A percentile compares a stretch with the other conserved stretches of the same genome.
Conservation (phyloP, 1,140 invertebrate genomes). For the Trialeurodes vaporariorum region DNA sequence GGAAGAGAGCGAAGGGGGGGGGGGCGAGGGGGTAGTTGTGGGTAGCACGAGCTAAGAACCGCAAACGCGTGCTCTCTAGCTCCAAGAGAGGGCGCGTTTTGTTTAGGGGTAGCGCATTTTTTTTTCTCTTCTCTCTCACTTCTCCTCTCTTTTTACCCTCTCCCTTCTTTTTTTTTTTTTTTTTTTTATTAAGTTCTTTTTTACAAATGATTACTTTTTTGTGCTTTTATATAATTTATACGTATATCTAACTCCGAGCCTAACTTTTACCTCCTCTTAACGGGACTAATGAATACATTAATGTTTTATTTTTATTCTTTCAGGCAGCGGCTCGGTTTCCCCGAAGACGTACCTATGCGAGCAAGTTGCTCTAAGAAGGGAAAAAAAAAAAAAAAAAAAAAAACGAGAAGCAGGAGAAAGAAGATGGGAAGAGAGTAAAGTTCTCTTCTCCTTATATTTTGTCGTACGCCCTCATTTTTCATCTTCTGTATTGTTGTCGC, state of each 20-base stretch:
- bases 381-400: too few species aligned
- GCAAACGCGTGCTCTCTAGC: not conserved
- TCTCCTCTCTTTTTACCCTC: not conserved
- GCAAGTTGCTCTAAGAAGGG: too few species aligned
- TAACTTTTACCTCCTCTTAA: not conserved
- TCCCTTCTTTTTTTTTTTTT: not conserved
- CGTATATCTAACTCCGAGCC: not conserved
- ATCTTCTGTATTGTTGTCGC: too few species aligned
- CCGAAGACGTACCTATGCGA: too few species aligned
- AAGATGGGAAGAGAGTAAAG: too few species aligned
- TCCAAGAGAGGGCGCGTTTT: not conserved
- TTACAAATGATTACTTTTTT: not conserved
- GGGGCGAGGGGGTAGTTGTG: not conserved
- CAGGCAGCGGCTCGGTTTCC: not conserved
- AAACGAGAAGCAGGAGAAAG: too few species aligned
- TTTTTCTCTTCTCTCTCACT: not conserved
- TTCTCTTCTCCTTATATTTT: too few species aligned
- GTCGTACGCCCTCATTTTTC: too few species aligned
- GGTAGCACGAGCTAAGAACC: not conserved
- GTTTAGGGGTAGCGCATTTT: not conserved
- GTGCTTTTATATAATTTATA: not conserved
- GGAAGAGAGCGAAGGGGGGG: slow-evolving; percentile 10
- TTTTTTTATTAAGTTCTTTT: not conserved
- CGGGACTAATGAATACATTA: not conserved
- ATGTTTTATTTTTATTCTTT: not conserved